Evolutionary conservation across 2,888 invertebrate genomes (phyloP).

Genomic region (Andrena fulva): DNA sequence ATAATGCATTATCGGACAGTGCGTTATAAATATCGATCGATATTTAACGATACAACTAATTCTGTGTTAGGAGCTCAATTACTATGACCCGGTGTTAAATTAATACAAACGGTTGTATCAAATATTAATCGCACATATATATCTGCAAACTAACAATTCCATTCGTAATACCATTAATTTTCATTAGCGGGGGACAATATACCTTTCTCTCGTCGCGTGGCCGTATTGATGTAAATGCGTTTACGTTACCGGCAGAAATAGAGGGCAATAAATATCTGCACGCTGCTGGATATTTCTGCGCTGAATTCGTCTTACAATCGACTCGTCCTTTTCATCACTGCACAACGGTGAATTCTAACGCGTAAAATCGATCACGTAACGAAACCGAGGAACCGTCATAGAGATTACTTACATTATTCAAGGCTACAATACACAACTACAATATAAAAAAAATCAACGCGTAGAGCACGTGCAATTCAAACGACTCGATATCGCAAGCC

Average conservation of each 20-base stretch:
- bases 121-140: conserved; percentile 2
- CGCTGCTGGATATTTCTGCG: not conserved
- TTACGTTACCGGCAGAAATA: conserved; percentile 5
- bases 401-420: conserved; percentile 35
- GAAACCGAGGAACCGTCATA: conserved; percentile 40
- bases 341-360: conserved; percentile 41
- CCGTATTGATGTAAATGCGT: conserved; percentile 2
- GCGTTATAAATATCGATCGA: not conserved
- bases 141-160: conserved; percentile 3
- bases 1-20: not conserved
- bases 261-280: conserved; percentile 26
- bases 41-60: conserved; percentile 12
- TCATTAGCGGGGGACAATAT: conserved; percentile 30
- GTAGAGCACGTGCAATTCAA: conserved; percentile 2
- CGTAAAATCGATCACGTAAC: conserved; percentile 51
- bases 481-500: not conserved
- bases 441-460: conserved; percentile 15
- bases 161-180: conserved; percentile 41
- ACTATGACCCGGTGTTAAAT: not conserved
- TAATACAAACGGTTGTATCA: conserved; percentile 7
- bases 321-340: conserved; percentile 7
- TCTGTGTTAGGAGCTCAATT: not conserved
- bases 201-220: conserved; percentile 28
- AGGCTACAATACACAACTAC: conserved; percentile 24
- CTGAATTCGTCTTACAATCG: conserved; percentile 33